Evolutionary conservation across 2,113 vertebrate species (phyloP).

Genomic region (Triplophysa rosa): DNA sequence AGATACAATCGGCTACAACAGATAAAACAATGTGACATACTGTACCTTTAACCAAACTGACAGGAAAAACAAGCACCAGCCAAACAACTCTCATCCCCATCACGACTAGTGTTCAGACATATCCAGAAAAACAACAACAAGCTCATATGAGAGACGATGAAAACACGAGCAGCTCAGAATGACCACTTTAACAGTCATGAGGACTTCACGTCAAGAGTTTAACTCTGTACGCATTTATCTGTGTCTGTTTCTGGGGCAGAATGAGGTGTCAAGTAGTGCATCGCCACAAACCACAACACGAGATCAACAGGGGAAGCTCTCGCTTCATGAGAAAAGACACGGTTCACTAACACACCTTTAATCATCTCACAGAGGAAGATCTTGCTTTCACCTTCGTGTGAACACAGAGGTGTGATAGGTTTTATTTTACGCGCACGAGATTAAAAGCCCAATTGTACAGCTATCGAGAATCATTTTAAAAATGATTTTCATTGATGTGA

Average conservation of each 20-base stretch:
- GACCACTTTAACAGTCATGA: background rate
- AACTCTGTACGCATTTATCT: constrained; percentile 20
- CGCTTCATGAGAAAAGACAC: constrained; percentile 10
- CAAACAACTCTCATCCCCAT: constrained; percentile 39
- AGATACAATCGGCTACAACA: background rate
- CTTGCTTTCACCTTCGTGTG: background rate
- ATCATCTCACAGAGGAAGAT: background rate
- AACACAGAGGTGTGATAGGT: background rate
- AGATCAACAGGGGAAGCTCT: constrained; percentile 45
- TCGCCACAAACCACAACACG: constrained; percentile 57
- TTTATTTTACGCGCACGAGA: background rate
- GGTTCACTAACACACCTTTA: background rate
- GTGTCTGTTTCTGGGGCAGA: constrained; percentile 15
- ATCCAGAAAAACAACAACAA: background rate
- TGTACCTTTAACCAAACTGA: constrained; percentile 44
- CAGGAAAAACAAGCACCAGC: constrained; percentile 28
- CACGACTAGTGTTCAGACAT: background rate
- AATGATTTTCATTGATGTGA: background rate
- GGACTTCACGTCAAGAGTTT: background rate
- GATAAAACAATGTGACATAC: background rate
- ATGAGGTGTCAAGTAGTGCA: constrained; percentile 23
- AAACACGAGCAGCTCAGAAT: background rate
- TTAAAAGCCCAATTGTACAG: background rate
- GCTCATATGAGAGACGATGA: background rate
- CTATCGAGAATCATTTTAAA: background rate